Evolutionary conservation across 2,888 invertebrate genomes (phyloP), one percentile per base, ranked within the genome.

Genomic region (Gymnocheta viridis): DNA sequence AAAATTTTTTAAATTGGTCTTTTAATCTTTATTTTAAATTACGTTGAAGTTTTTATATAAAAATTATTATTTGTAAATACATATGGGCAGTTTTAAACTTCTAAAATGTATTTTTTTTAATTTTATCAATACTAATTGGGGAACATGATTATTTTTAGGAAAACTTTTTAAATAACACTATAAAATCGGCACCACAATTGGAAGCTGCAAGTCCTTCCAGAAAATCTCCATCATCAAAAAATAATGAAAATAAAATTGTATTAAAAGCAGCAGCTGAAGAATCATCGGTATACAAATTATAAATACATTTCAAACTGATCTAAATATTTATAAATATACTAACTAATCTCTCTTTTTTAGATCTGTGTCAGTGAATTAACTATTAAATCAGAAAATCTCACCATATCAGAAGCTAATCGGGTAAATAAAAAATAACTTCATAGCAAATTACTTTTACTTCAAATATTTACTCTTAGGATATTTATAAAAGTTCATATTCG

Each of bases 301-400:
- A 47, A 32, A 0, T 14, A 2, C 0, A 14, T 29, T 58, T 22
- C 6, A 60, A 38, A 32, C 3, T 4, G 22, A 19, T 12, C 0
- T 19, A 17, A 32, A n/a, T 49, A 1, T 6, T 24, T 5, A 24
- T 19, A 17, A 32, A n/a, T 49, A 1, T 6, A 35, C 2, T n/a
- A 14, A 24, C 10, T 29, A 32, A 6, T 32, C 4, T 22, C 19
- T 22, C 9, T 22, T 24, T 58, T 54, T 29, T 17, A 82, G 82
- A 41, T 49, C 19, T 32, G 29, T 32, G 5, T 22, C 4, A 72
- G 56, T 7, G 78, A 82, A 49, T 22, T 70, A 17, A 41, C 22
- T 17, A 82, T 78, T 29, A 78, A 82, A 73, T 58, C 54, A 1
- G 78, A 82, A 67, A 12, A 32, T 19, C 2, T 29, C 7, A 5